These are phyloP conservation scores for Trematomus loennbergii DNA, from an alignment of 2,113 vertebrate species.

Conservation along the genomic window DNA sequence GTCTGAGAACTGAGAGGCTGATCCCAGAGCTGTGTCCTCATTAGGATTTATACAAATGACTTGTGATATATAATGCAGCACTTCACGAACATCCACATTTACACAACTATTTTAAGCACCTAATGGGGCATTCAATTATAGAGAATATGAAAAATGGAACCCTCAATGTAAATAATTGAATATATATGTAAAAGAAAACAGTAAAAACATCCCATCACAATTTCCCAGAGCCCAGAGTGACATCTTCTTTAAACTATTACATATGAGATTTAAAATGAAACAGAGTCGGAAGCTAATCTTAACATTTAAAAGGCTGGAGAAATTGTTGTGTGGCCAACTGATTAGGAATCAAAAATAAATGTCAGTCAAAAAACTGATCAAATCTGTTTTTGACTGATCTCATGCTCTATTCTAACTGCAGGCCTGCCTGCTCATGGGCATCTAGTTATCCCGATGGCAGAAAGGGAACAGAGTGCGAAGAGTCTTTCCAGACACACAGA, in stretches of 20 bases:
- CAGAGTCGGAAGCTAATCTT: neutral
- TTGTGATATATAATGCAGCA: neutral
- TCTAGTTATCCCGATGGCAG: neutral
- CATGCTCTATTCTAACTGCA: neutral
- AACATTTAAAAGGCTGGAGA: too few relatives aligned
- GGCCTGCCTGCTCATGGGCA: fast-evolving
- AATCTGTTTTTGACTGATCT: neutral
- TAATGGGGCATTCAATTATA: neutral
- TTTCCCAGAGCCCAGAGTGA: neutral
- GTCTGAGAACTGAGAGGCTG: too few relatives aligned
- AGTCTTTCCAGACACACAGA: neutral
- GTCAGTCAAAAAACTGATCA: neutral
- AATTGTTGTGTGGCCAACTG: too few relatives aligned
- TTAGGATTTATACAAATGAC: too few relatives aligned
- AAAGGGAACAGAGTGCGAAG: neutral
- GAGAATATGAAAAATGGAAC: neutral
- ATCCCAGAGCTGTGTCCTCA: too few relatives aligned
- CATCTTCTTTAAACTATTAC: neutral
- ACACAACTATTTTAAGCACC: neutral
- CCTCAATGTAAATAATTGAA: too few relatives aligned
- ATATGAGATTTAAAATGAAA: neutral
- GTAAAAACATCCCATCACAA: neutral
- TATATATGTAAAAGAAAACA: too few relatives aligned
- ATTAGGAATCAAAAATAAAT: too few relatives aligned
- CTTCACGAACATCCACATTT: neutral